Conservation (phyloP, 2,113 vertebrate species). For the Gallinago paraguaiae region DNA sequence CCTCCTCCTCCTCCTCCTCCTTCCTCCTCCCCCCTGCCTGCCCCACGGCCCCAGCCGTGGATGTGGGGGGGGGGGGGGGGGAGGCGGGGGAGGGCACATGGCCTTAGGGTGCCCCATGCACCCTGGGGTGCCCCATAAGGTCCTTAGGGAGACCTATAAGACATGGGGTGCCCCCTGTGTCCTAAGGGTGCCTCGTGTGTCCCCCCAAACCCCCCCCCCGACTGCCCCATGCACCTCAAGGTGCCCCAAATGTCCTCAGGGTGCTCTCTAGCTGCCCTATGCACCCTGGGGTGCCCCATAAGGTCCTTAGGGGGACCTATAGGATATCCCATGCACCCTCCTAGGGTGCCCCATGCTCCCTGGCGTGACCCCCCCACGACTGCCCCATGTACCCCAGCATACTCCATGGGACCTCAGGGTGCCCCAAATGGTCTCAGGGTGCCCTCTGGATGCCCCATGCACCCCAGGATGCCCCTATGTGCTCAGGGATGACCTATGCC, state of each 20-base stretch:
- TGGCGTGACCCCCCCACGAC: neutral
- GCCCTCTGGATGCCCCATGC: neutral
- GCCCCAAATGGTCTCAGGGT: neutral
- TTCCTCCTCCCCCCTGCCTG: slow-evolving; percentile 13
- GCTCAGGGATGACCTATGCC: neutral
- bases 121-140: neutral
- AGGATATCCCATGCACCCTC: neutral
- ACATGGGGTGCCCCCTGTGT: neutral
- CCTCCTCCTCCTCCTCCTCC: neutral
- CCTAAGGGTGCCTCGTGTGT: neutral
- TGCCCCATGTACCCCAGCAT: no score
- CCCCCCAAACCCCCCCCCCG: neutral
- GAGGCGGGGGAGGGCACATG: neutral
- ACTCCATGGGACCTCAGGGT: no score
- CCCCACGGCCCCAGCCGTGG: neutral
- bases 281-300: neutral
- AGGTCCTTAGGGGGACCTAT: neutral
- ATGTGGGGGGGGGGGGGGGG: no score
- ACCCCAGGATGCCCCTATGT: neutral
- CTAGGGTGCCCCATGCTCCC: neutral
- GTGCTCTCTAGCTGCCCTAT: neutral
- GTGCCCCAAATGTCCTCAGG: neutral
- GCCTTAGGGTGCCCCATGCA: neutral
- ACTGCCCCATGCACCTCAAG: neutral
- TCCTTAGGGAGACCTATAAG: neutral